Base-by-base conservation (phyloP, 2,888 invertebrate genomes). In the Conistra vaccinii region DNA sequence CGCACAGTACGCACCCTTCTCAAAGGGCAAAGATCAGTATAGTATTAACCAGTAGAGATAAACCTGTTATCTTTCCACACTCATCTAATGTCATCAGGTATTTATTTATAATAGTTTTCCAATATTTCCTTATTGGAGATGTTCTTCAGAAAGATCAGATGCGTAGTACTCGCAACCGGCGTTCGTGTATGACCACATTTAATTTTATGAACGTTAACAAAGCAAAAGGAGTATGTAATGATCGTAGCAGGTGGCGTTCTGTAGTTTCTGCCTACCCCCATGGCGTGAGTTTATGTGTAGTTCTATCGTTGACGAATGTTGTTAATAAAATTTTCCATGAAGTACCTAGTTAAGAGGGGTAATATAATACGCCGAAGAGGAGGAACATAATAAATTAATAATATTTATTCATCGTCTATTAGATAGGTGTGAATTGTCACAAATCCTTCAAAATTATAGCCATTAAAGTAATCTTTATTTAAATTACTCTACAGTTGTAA, bases 361-460 rank as follows among this genome's bases (percentile, higher is more conserved):
- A n/a, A n/a, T n/a, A n/a, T n/a, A 60, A 35, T 53, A 69, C 69
- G 35, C 23, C 23, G 10, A 67, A 35, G 23, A 20, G 26, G 12
- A 26, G 0, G 9, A 48, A 39, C n/a, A 39, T 55, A 35, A 69
- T 53, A 61, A 48, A 76, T n/a, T n/a, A 53, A 78, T 70, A 26
- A 76, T 62, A 68, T 71, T 73, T 76, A 81, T 53, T 60, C 45
- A 58, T 17, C 26, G 29, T 51, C 20, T 57, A 62, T 66, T 7
- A 72, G 66, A 68, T 51, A 71, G 73, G 62, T 66, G n/a, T 48
- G 51, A 70, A 85, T 75, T 87, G 83, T 80, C 69, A 78, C 66
- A 65, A 72, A 79, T 81, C 78, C 80, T 68, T 73, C 57, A 58
- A 45, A 63, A 76, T 32, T 48, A 83, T 75, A 39, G 60, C 20